Evolutionary conservation across 2,888 invertebrate genomes (phyloP).

Genomic region (Cephus pulcher): DNA sequence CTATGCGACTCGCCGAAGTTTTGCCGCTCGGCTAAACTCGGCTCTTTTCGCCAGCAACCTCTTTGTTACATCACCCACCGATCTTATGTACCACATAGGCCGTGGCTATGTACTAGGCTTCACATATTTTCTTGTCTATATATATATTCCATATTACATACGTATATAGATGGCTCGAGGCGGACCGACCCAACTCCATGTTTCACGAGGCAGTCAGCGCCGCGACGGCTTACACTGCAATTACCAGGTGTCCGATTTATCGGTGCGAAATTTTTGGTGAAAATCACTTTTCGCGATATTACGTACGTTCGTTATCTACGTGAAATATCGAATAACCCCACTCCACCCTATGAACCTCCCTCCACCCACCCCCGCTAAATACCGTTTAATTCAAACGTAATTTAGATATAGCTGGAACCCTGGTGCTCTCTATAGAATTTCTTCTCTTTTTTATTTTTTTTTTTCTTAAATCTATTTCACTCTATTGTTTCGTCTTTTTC

Average conservation of each 20-base stretch:
- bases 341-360: background rate
- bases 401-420: background rate
- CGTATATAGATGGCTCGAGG: background rate
- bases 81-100: slow-evolving; percentile 47
- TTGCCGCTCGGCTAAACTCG: slow-evolving; percentile 41
- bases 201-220: background rate
- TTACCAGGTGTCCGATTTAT: background rate
- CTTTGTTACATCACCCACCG: slow-evolving; percentile 63
- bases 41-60: slow-evolving; percentile 50
- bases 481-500: background rate
- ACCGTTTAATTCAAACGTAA: background rate
- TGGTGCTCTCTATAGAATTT: background rate
- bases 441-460: background rate
- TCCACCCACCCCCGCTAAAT: background rate
- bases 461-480: background rate
- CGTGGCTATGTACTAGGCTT: background rate
- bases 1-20: slow-evolving; percentile 37
- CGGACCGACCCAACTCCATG: background rate
- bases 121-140: background rate
- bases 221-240: background rate
- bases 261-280: background rate
- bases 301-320: background rate
- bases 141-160: background rate
- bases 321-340: background rate
- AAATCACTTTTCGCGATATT: background rate